Conservation (phyloP, 2,113 vertebrate genomes). For the Pleuronectes platessa region DNA sequence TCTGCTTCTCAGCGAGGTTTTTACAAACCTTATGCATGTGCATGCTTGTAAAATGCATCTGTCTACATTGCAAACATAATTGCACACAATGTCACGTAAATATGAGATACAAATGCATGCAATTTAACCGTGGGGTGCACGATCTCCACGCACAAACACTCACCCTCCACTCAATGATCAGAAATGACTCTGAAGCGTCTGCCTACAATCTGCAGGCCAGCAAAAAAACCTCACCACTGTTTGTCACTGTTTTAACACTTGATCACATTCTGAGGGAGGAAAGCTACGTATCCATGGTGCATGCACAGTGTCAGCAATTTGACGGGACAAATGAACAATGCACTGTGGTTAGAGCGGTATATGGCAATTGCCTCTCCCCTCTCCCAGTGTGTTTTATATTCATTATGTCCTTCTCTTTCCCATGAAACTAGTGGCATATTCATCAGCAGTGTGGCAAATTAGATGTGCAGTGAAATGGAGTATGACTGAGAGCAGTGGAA, state of each 20-base stretch:
- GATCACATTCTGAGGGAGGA: slow-evolving; percentile 47
- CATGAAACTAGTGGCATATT: slow-evolving; percentile 79
- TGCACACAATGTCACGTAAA: not conserved
- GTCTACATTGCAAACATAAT: slow-evolving; percentile 8
- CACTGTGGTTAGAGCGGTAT: slow-evolving; percentile 64
- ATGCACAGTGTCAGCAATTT: slow-evolving; percentile 68
- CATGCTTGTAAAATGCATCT: slow-evolving; percentile 16
- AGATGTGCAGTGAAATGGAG: slow-evolving; percentile 81
- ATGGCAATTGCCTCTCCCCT: slow-evolving; percentile 59
- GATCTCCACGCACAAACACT: slow-evolving; percentile 11
- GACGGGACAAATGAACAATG: slow-evolving; percentile 71
- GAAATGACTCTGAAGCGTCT: slow-evolving; percentile 28
- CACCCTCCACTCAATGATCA: slow-evolving; percentile 24
- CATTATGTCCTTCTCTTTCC: slow-evolving; percentile 77
- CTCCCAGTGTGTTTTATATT: slow-evolving; percentile 75
- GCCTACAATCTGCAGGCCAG: slow-evolving; percentile 38
- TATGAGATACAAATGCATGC: slow-evolving; percentile 7
- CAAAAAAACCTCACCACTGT: slow-evolving; percentile 49
- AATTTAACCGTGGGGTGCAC: not conserved
- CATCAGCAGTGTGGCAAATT: slow-evolving; percentile 83
- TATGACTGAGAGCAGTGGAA: slow-evolving; percentile 77
- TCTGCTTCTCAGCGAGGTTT: slow-evolving; percentile 13
- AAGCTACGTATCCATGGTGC: slow-evolving; percentile 58
- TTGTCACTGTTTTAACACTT: slow-evolving; percentile 63
- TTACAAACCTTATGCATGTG: slow-evolving; percentile 23